Evolutionary conservation across 2,797 vertebrate species (phyloP), one percentile per base, ranked within the genome.

Genomic region (Paratrypauchen microcephalus): DNA sequence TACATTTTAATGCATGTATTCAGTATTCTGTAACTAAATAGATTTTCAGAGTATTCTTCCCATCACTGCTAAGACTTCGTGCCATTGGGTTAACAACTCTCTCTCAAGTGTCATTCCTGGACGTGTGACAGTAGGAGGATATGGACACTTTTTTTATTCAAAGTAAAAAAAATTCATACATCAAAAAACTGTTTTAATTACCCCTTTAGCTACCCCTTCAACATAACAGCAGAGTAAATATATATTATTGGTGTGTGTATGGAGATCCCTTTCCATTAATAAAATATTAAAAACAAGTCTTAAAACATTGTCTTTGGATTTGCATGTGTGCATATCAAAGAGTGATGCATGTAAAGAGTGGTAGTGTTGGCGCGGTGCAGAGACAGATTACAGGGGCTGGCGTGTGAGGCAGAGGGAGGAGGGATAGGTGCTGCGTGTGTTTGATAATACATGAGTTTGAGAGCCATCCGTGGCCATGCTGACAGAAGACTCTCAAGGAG

Each of bases 401-500:
- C 70, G 26, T 70, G 63, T 36, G 45, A 66, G 66, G 55, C 26
- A 70, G 59, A 69, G 68, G 71, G 69, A 48, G 28, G 74, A 75
- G 71, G 58, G 74, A 75, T 74, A 36, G 61, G 66, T 41, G 80
- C 76, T 86, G 80, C 76, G 58, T 84, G 76, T 73, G 68, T 88
- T 83, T 89, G 90, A 89, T 90, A 89, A 89, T 82, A 85, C 89
- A 86, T 87, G 83, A 89, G 83, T 83, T 83, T 89, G 80, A 90
- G 88, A 87, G 81, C 83, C 81, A 89, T 88, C 72, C 56, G 73
- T 80, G 87, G 90, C 84, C 84, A 73, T 85, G 39, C 72, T 92
- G 91, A 91, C 89, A 88, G 88, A 80, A 84, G 72, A 90, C 90
- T 82, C 92, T 94, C 93, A 95, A 95, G 93, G 94, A 94, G 92